Conservation (phyloP, 2,888 invertebrate genomes). For the Sericinus montela region DNA sequence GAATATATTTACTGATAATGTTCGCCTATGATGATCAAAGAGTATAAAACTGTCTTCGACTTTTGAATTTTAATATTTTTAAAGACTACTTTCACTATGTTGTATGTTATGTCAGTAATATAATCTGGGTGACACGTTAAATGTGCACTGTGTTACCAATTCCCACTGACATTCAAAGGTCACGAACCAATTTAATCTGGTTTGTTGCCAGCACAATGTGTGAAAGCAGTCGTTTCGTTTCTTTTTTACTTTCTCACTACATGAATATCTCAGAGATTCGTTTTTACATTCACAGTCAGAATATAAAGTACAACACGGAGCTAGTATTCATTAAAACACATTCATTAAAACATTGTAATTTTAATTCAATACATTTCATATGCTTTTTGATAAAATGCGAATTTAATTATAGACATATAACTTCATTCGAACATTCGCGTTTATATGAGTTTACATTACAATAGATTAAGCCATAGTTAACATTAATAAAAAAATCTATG, state of each 20-base stretch:
- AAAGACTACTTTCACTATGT: neutral
- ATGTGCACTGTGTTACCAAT: neutral
- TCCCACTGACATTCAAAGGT: conserved; percentile 4
- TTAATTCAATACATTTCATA: too few relatives aligned
- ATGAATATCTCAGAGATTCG: neutral
- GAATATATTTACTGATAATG: conserved; percentile 2
- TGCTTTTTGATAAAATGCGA: neutral
- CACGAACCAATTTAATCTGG: neutral
- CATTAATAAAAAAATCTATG: conserved; percentile 13
- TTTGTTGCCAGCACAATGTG: neutral
- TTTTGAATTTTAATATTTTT: neutral
- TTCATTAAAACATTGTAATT: too few relatives aligned
- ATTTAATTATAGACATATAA: neutral
- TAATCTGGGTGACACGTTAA: conserved; percentile 1
- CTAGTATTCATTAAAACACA: too few relatives aligned
- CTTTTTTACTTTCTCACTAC: neutral
- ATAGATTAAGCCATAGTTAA: conserved; percentile 1
- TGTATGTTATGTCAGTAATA: neutral
- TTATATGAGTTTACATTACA: conserved; percentile 2
- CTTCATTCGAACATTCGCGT: neutral
- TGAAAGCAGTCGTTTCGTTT: conserved; percentile 2
- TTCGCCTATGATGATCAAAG: neutral
- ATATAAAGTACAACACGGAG: neutral
- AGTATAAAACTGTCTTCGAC: too few relatives aligned
- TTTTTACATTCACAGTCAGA: neutral